Evolutionary conservation across 2,888 invertebrate genomes (phyloP), one percentile per base, ranked within the genome.

Genomic region (Orchesellides sinensis): DNA sequence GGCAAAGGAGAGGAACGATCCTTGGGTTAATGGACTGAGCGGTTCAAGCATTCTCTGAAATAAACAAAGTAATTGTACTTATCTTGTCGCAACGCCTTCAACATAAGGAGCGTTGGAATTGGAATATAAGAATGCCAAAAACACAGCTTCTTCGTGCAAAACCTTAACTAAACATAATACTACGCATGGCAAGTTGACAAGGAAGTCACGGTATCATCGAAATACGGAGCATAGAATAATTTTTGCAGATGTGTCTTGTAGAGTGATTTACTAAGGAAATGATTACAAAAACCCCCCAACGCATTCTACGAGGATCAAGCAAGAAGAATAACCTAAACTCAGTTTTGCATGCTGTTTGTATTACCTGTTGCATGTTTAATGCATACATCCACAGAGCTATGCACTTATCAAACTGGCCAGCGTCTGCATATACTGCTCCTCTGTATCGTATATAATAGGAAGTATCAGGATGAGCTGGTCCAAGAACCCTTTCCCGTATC

Each of bases 361-460:
- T 77, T 83, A 86, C 87, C 88, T 87, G 88, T 88, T 98, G 98
- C 96, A 98, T 97, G 90, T 97, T 97, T 45, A 98, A 92, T 29
- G 98, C 98, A 91, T 98, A 98, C 91, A 96, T 96, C 98, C 98
- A 98, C 85, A 98, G 92, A 89, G 95, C 94, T 86, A 98, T 96
- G 91, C 98, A 98, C 17, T 92, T 89, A 74, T 94, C 93, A 92
- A 98, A 98, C 89, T 97, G 95, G 1, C 98, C 96, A 85, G 96
- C 95, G 91, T 98, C 98, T 47, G 98, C 98, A 91, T 98, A 98
- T 85, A 98, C 94, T 0, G 96, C 96, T 83, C 96, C 96, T 89
- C 97, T 93, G 91, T 96, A 98, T 19, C 98, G 93, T 88, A 98
- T 97, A 91, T 97, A 98, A 91, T 98, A 98, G 89, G 96, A 96